A percentile compares a stretch with the other conserved stretches of the same genome.
These are phyloP conservation scores for Trachelus iudaicus DNA, from an alignment of 2,888 invertebrate species.

Conservation along the genomic window DNA sequence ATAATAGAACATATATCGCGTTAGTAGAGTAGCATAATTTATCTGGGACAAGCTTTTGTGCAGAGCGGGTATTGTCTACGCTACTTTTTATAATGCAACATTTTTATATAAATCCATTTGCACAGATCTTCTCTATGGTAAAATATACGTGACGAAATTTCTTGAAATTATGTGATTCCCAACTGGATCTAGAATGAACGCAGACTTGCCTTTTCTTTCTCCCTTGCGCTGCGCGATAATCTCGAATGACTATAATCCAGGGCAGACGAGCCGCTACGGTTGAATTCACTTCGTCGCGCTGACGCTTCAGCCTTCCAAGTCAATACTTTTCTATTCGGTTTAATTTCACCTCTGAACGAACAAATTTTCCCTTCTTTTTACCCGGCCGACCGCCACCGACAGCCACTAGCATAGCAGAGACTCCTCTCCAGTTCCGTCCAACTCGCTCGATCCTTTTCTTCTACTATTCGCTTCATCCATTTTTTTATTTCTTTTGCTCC, in stretches of 20 bases:
- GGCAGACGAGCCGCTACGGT: slow-evolving; percentile 1
- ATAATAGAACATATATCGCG: too few species aligned
- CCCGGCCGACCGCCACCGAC: slow-evolving; percentile 16
- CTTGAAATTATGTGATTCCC: background rate
- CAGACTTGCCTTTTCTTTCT: background rate
- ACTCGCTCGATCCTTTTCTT: background rate
- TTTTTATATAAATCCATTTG: too few species aligned
- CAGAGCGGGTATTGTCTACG: too few species aligned
- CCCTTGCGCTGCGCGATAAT: background rate
- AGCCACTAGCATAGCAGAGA: background rate
- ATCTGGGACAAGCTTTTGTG: too few species aligned
- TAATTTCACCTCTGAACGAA: slow-evolving; percentile 36
- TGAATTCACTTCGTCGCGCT: slow-evolving; percentile 18
- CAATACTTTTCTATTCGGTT: slow-evolving; percentile 34
- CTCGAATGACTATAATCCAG: background rate
- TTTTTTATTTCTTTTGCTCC: background rate
- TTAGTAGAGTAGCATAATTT: too few species aligned
- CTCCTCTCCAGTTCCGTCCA: background rate
- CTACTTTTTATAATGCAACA: too few species aligned
- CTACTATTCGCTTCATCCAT: background rate
- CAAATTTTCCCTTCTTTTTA: slow-evolving; percentile 22
- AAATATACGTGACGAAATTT: background rate
- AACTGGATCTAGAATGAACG: background rate
- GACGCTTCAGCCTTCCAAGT: slow-evolving; percentile 34
- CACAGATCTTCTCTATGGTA: too few species aligned